Percentiles rank a stretch among this genome's conserved stretches.
These are phyloP conservation scores for Leptonema lineaticorne DNA, from an alignment of 1,140 invertebrate genomes.

Conservation along the genomic window DNA sequence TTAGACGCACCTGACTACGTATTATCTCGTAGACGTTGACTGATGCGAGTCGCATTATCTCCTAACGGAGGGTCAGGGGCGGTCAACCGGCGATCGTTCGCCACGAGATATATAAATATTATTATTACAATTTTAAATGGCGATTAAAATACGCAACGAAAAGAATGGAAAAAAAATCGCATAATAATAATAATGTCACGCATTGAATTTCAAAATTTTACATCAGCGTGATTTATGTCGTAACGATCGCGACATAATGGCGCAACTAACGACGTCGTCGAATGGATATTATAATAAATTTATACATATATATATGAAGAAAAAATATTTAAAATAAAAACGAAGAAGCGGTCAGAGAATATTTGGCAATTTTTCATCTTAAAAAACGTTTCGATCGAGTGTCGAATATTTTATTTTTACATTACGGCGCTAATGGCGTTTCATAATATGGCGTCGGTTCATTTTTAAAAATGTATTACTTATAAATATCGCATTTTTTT, in stretches of 20 bases:
- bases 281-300: slow-evolving; percentile 1
- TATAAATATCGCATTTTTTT: too few species aligned
- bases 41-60: slow-evolving; percentile 7
- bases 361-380: background rate
- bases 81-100: slow-evolving; percentile 1
- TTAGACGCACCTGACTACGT: background rate
- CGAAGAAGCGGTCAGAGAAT: too few species aligned
- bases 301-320: background rate
- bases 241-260: background rate
- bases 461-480: too few species aligned
- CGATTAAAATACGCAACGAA: background rate
- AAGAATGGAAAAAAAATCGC: background rate
- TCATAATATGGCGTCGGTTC: too few species aligned
- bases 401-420: background rate
- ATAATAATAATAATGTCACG: background rate
- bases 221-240: background rate
- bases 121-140: background rate
- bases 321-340: background rate
- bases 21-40: slow-evolving; percentile 12
- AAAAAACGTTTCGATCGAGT: background rate
- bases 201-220: slow-evolving; percentile 13
- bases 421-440: background rate
- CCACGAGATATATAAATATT: background rate
- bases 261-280: background rate
- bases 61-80: background rate